A percentile compares a stretch with the other conserved stretches of the same genome.
Conservation (phyloP, 2,797 vertebrate species). For the Poeciliopsis presidionis region DNA sequence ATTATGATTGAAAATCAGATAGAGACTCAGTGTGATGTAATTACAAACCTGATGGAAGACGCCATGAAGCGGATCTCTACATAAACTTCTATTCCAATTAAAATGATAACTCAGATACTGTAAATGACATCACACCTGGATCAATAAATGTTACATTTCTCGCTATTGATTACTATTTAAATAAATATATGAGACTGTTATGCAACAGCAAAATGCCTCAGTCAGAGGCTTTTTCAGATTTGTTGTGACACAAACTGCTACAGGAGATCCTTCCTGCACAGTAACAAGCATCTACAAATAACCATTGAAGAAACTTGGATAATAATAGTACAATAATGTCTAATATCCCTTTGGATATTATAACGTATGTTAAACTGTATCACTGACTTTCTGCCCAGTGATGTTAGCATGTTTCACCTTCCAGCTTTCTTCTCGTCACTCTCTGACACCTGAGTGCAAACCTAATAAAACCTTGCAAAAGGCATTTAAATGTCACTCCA, state of each 20-base stretch:
- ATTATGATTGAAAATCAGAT: not conserved
- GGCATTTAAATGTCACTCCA: conserved; percentile 50
- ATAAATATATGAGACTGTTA: not conserved
- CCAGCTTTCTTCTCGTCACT: conserved; percentile 7
- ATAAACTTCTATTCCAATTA: not conserved
- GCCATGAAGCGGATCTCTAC: not conserved
- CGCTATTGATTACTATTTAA: not conserved
- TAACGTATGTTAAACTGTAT: not conserved
- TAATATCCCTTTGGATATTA: not conserved
- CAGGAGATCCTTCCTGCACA: not conserved
- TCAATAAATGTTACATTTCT: not conserved
- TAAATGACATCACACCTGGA: not conserved
- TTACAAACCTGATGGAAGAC: not conserved
- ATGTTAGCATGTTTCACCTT: conserved; percentile 10
- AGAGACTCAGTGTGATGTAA: not conserved
- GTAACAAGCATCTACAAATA: not conserved
- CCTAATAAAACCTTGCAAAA: conserved; percentile 5
- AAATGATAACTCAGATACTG: not conserved
- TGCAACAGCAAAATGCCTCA: not conserved
- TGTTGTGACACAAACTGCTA: not conserved
- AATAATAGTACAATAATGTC: not conserved
- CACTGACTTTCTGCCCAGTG: not conserved
- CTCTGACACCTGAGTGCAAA: conserved; percentile 12
- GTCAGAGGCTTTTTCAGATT: not conserved
- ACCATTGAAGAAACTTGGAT: not conserved